phyloP scores from a whole-genome alignment of 2,113 vertebrate genomes.

The Nycticorax nycticorax region DNA sequence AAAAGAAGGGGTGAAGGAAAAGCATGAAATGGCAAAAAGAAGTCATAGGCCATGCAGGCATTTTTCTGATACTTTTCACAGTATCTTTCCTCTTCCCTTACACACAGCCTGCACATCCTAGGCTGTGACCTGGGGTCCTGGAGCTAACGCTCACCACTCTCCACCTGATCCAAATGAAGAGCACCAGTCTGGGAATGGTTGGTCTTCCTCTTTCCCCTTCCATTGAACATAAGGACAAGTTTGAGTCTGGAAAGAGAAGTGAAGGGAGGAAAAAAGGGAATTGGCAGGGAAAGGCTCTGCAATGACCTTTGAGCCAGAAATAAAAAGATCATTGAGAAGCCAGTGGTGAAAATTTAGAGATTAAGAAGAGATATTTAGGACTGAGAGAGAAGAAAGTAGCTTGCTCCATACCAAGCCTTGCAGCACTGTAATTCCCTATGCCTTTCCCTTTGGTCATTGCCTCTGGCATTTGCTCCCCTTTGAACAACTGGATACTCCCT shows the following conservation, averaged over 20 bases:
- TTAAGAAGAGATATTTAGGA: not conserved
- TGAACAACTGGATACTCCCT: not conserved
- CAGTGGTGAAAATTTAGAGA: not conserved
- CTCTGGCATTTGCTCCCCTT: not conserved
- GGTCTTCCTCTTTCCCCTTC: not conserved
- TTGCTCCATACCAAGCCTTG: not conserved
- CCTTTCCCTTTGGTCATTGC: not conserved
- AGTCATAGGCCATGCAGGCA: not conserved
- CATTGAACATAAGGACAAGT: not conserved
- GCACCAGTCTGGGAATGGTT: not conserved
- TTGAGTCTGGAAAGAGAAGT: not conserved
- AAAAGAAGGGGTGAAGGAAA: not conserved
- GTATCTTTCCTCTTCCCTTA: not conserved
- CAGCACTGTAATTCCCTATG: not conserved
- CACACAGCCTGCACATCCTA: not conserved
- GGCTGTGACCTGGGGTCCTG: not conserved
- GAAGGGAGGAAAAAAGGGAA: not conserved
- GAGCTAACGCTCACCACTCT: not conserved
- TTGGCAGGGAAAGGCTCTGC: not conserved
- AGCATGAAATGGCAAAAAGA: not conserved
- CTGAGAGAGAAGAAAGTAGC: not conserved
- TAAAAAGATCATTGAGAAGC: not conserved
- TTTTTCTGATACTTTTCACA: not conserved
- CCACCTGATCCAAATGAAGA: not conserved
- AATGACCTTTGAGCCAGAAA: not conserved